Base-by-base conservation (phyloP, 2,797 vertebrate genomes). In the Mionectes olivaceus region DNA sequence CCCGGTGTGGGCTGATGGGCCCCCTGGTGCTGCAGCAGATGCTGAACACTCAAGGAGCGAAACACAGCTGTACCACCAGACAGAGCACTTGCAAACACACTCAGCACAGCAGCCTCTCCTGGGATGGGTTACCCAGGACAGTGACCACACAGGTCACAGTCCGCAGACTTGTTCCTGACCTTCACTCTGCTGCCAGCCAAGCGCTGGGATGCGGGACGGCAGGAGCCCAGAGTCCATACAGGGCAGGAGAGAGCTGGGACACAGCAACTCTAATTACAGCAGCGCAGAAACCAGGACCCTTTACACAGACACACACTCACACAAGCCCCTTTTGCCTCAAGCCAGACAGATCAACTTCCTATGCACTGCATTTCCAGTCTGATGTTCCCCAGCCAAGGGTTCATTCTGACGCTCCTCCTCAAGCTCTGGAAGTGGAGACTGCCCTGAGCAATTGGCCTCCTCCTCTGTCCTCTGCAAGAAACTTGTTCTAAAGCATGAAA, bases 121-220 rank as follows among this genome's bases (percentile, higher is more conserved):
- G 65, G 33, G 30, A 10, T 76, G 74, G 43, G 37, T 80, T 30
- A 74, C 52, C 52, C 60, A 32, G 33, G 15, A 37, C 3, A 2
- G 7, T 22, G 60, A 69, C 55, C 37, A n/a, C 13, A 35, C 0
- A 7, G 35, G 13, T 71, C 75, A 28, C 43, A 61, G 16, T 24
- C 49, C 1, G 1, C 57, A 70, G 3, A 18, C 23, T 47, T 33
- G 23, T 3, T 0, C 32, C 25, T 65, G 64, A 60, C 74, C 50
- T 64, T 65, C 24, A 11, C 25, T 79, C 28, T 11, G 11, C 33
- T 37, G 37, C 37, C 56, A 22, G 41, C 57, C 55, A 52, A 25
- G 37, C 0, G 0, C 0, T 61, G 49, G 19, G 37, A 39, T 28
- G 25, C 2, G 17, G 49, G 24, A 16, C 44, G n/a, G 39, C 2